Conservation (phyloP, 2,888 invertebrate species). For the Tachina lurida region DNA sequence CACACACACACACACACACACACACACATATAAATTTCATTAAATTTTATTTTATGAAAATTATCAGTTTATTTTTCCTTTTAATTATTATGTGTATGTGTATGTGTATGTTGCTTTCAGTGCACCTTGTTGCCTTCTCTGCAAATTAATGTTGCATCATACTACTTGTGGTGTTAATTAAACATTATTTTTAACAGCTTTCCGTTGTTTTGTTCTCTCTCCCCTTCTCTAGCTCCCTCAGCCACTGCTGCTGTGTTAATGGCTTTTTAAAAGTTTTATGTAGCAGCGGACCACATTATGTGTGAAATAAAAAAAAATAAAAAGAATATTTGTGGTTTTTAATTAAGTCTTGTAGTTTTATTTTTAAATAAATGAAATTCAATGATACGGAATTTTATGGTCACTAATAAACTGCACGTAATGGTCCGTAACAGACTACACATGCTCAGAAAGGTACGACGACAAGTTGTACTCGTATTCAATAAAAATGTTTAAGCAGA, state of each 20-base stretch:
- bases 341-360: constrained; percentile 60
- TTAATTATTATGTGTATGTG: constrained; percentile 15
- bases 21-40: constrained; percentile 8
- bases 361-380: constrained; percentile 62
- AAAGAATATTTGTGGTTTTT: constrained; percentile 65
- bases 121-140: constrained; percentile 16
- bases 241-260: constrained; percentile 28
- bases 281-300: constrained; percentile 32
- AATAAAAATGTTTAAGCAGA: constrained; percentile 17
- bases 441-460: constrained; percentile 23
- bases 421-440: not conserved
- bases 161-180: constrained; percentile 55
- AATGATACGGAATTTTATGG: constrained; percentile 63
- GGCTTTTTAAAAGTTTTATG: constrained; percentile 65
- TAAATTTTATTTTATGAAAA: constrained; percentile 37
- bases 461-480: constrained; percentile 15
- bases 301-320: constrained; percentile 3
- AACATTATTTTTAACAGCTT: constrained; percentile 56
- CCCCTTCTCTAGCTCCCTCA: not conserved
- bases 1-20: too few species aligned
- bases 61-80: not conserved
- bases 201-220: not conserved
- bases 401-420: constrained; percentile 57
- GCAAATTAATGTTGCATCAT: constrained; percentile 21
- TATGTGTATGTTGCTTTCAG: not conserved